Evolutionary conservation across 2,888 invertebrate species (phyloP), one percentile per base, ranked within the genome.

Genomic region (Sinohyriopsis cumingii): DNA sequence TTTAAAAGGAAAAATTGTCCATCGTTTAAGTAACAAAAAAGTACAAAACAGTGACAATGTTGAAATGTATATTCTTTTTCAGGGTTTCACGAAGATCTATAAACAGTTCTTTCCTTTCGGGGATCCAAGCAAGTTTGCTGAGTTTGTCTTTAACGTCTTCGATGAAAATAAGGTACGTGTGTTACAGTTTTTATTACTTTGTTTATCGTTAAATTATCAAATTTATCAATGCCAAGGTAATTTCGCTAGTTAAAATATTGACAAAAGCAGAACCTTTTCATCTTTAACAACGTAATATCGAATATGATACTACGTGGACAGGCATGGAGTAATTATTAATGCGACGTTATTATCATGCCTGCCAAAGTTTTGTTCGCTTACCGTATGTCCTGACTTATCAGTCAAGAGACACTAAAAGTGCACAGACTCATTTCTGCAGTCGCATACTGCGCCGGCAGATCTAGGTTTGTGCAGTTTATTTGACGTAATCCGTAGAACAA

Each of bases 41-140:
- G 45, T 45, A 15, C 7, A 55, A 5, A 28, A 25, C 55, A 65
- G 56, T 55, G 19, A 22, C 55, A 55, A 12, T 24, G 33, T 25
- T 15, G 33, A 22, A n/a, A 28, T 22, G n/a, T 33, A 20, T 63
- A 22, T 45, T 68, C 18, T 54, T 61, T 91, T 91, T 68, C 92
- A 98, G 98, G 98, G 98, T 84, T 99, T 99, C 93, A 97, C 98
- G 90, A 97, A 96, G 93, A 99, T 99, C 91, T 99, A 99, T 93
- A 97, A 97, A 92, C 98, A 98, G 92, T 99, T 99, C 92, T 99
- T 99, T 91, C 98, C 98, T 71, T 96, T 98, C 93, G 98, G 98
- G 82, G 98, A 99, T 92, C 98, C 98, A 59, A 96, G 97, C 89
- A 98, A 98, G 92, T 99, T 99, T 90, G 98, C 98, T 63, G 95